These are phyloP conservation scores for Chunga burmeisteri DNA, from an alignment of 2,113 vertebrate genomes.

Conservation along the genomic window DNA sequence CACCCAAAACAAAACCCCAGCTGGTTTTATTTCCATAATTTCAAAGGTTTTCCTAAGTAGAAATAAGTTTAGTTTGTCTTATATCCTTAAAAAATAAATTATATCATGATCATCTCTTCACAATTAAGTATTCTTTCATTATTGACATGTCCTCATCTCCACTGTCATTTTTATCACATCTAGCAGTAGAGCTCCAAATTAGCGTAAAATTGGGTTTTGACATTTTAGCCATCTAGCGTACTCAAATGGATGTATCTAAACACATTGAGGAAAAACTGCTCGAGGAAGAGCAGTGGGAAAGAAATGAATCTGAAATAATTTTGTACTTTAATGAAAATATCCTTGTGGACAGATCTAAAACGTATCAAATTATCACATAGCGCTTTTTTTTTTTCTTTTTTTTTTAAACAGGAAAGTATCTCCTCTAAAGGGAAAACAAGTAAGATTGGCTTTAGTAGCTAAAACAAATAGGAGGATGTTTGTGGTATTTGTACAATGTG, in stretches of 20 bases:
- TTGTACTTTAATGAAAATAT: neutral
- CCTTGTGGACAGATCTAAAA: neutral
- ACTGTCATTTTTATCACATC: constrained; percentile 35
- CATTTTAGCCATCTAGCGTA: neutral
- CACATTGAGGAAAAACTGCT: neutral
- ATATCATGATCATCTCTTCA: constrained; percentile 42
- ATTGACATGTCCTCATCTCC: constrained; percentile 48
- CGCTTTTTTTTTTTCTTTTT: neutral
- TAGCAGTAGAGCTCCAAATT: constrained; percentile 26
- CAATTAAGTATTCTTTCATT: constrained; percentile 38
- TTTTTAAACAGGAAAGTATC: neutral
- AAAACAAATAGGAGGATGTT: constrained; percentile 12
- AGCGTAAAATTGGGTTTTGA: constrained; percentile 14
- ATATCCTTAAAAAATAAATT: neutral
- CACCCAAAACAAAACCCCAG: neutral
- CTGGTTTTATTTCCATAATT: constrained; percentile 32
- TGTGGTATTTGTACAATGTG: constrained; percentile 24
- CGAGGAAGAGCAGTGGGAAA: neutral
- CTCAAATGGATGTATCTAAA: neutral
- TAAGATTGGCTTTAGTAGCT: neutral
- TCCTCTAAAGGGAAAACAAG: neutral
- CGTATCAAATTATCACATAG: neutral
- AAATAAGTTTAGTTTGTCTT: constrained; percentile 10
- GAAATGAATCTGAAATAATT: neutral
- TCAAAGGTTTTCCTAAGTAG: neutral